A percentile compares a stretch with the other conserved stretches of the same genome.
Evolutionary conservation across 2,888 invertebrate species (phyloP).

Genomic region (Frankliniella fusca): DNA sequence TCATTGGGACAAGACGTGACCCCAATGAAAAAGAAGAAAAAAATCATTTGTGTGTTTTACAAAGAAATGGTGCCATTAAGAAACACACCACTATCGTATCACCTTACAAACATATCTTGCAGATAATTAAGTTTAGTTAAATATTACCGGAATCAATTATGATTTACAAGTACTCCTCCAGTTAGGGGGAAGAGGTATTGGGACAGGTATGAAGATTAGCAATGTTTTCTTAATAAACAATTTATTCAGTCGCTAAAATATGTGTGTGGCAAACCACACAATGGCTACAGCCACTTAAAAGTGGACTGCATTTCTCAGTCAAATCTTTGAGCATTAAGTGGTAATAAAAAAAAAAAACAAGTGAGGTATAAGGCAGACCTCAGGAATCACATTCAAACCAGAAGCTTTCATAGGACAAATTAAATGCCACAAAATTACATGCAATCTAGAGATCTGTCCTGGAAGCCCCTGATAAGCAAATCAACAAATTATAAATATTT

Average conservation of each 20-base stretch:
- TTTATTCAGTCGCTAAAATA: constrained; percentile 23
- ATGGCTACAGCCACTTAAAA: neutral
- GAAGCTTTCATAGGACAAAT: neutral
- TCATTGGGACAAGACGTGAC: no score
- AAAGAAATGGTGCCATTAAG: no score
- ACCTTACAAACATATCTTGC: no score
- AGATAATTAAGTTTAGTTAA: no score
- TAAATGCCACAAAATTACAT: neutral
- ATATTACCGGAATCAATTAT: no score
- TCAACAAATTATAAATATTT: constrained; percentile 15
- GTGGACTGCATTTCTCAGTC: neutral
- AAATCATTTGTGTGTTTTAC: no score
- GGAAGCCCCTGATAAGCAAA: neutral
- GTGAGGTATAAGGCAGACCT: neutral
- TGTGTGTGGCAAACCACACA: neutral
- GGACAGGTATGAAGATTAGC: no score
- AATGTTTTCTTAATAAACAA: neutral
- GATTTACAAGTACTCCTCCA: no score
- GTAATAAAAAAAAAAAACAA: neutral
- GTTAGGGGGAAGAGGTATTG: no score
- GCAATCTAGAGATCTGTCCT: constrained; percentile 8
- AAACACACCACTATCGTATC: no score
- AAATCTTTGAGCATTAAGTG: neutral
- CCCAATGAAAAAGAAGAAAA: no score
- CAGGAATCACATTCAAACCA: neutral